Evolutionary conservation across 2,113 vertebrate genomes (phyloP).

Genomic region (Picathartes gymnocephalus): DNA sequence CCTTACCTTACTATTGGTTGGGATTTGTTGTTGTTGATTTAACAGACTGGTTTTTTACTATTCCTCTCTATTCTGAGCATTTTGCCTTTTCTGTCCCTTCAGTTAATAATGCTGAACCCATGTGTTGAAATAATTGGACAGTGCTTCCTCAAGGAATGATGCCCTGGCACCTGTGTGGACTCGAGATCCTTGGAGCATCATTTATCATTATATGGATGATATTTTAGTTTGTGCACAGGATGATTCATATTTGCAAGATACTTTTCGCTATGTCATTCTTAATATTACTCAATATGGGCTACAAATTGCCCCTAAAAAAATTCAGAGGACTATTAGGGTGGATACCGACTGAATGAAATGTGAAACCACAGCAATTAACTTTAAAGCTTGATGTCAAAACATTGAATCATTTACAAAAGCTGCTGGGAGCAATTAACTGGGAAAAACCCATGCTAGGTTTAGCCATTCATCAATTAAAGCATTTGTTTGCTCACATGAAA

Average conservation of each 20-base stretch:
- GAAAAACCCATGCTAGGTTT: too few species aligned
- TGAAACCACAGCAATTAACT: background rate
- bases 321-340: background rate
- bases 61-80: background rate
- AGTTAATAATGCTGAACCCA: background rate
- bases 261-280: background rate
- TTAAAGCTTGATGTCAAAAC: background rate
- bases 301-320: background rate
- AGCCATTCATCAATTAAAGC: too few species aligned
- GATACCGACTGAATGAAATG: background rate
- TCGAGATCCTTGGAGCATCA: background rate
- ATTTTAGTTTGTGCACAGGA: background rate
- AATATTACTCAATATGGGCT: background rate
- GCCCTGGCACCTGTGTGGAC: background rate
- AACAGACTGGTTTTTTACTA: background rate
- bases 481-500: too few species aligned
- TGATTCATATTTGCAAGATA: background rate
- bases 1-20: background rate
- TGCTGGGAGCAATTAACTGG: background rate
- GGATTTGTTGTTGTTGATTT: background rate
- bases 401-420: background rate
- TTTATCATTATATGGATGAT: background rate
- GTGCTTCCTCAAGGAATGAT: background rate
- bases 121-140: background rate
- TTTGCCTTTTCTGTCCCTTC: background rate